Evolutionary conservation across 2,113 vertebrate genomes (phyloP), one percentile per base, ranked within the genome.

Genomic region (Pterocles orientalis): DNA sequence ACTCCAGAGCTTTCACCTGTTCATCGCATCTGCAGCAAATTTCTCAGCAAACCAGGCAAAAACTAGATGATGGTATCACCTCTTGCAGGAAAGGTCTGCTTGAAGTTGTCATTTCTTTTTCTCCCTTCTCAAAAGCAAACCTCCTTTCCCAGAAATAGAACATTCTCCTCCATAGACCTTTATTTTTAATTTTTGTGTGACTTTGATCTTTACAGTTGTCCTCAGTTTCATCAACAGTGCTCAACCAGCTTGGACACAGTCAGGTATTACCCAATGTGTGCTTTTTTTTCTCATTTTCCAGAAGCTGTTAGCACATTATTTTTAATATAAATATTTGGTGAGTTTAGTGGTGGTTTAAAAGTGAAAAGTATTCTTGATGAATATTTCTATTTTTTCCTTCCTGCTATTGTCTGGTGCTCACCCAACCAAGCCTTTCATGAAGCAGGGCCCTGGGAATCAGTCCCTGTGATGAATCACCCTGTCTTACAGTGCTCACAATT

Each of bases 401-500:
- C 15, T 2, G 3, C 28, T 68, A 72, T 75, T n/a, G 7, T 39
- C 68, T 84, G 79, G 41, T 50, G 8, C 39, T 43, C 56, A 47
- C 33, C 68, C 92, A 92, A 18, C 47, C 54, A 48, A 83, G 43
- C 10, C 58, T 88, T 87, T 79, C 90, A 26, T 36, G 43, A 39
- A 54, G 71, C 87, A 86, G 19, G 87, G 83, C 45, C 33, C 73
- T 61, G 62, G 64, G 64, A 93, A 86, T 64, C 51, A 39, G 58
- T 75, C 56, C 54, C 69, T 61, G 60, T 56, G 92, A 95, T 92
- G 85, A 92, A 93, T 95, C 71, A 90, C 64, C 82, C 93, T 75
- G 65, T 57, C 70, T 64, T 25, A 78, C 56, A 61, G 47, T 10
- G 33, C 82, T 92, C 8, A 0, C 57, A 83, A 93, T 96, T 53